These are phyloP conservation scores for Lordiphosa clarofinis DNA, from an alignment of 1,140 invertebrate genomes.

Conservation along the genomic window DNA sequence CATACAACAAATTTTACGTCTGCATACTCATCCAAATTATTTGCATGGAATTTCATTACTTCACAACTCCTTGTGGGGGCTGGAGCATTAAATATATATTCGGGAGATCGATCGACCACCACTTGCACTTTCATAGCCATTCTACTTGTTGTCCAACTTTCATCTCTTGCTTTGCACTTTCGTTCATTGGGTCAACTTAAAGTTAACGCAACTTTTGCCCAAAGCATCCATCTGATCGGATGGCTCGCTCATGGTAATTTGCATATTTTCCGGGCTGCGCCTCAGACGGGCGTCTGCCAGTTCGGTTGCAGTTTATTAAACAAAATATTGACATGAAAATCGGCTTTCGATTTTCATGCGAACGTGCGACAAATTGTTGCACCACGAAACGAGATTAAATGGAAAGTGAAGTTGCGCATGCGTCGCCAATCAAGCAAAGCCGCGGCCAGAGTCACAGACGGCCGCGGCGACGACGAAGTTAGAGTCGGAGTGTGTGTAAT, in stretches of 20 bases:
- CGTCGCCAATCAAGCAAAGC: slow-evolving; percentile 54
- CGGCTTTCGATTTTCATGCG: slow-evolving; percentile 72
- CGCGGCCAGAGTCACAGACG: slow-evolving; percentile 3
- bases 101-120: slow-evolving; percentile 25
- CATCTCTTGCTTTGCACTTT: slow-evolving; percentile 66
- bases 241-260: slow-evolving; percentile 48
- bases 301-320: slow-evolving; percentile 56
- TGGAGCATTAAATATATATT: too few relatives aligned
- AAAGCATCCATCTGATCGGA: slow-evolving; percentile 5
- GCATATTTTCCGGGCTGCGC: slow-evolving; percentile 73
- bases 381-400: slow-evolving; percentile 69
- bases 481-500: slow-evolving; percentile 64
- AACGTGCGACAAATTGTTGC: slow-evolving; percentile 69
- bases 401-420: slow-evolving; percentile 74
- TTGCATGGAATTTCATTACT: too few relatives aligned
- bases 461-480: slow-evolving; percentile 21
- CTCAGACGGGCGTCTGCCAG: slow-evolving; percentile 9
- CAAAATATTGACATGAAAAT: slow-evolving; percentile 78
- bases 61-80: too few relatives aligned
- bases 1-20: too few relatives aligned
- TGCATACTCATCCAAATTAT: too few relatives aligned
- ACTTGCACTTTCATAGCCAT: slow-evolving; percentile 67
- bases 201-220: slow-evolving; percentile 3
- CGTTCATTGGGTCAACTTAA: slow-evolving; percentile 66
- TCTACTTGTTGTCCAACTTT: slow-evolving; percentile 45